A percentile compares a stretch with the other conserved stretches of the same genome.
Conservation (phyloP, 1,140 invertebrate genomes). For the Gonatopus flavifemur region DNA sequence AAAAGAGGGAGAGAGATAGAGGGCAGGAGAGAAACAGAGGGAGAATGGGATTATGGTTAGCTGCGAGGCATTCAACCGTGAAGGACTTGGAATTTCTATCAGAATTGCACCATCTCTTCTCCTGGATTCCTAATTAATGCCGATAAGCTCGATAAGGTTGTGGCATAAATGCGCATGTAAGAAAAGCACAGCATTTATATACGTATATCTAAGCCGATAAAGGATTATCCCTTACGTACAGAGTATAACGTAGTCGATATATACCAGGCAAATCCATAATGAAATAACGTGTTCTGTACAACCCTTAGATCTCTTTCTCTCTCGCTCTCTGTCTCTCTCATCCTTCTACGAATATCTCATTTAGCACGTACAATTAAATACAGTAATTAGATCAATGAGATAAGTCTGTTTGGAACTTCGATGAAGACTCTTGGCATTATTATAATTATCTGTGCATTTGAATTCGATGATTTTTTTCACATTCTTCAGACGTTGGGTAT, state of each 20-base stretch:
- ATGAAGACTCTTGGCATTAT: too few relatives aligned
- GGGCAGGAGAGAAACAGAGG: not conserved
- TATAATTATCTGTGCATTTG: too few relatives aligned
- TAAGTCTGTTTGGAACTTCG: too few relatives aligned
- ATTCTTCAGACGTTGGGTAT: too few relatives aligned
- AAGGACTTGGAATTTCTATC: not conserved
- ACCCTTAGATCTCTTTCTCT: not conserved
- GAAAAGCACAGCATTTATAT: too few relatives aligned
- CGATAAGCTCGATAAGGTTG: conserved; percentile 1
- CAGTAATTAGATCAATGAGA: too few relatives aligned
- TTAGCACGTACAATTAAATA: too few relatives aligned
- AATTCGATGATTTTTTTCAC: too few relatives aligned
- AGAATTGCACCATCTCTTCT: not conserved
- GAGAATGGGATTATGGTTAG: not conserved
- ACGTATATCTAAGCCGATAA: not conserved
- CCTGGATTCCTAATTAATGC: conserved; percentile 11
- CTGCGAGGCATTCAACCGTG: not conserved
- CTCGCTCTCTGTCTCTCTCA: not conserved
- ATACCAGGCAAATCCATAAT: not conserved
- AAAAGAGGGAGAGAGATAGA: not conserved
- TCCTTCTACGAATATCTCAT: not conserved
- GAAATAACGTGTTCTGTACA: too few relatives aligned
- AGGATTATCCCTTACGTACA: not conserved
- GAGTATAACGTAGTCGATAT: not conserved
- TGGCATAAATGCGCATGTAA: too few relatives aligned